A percentile compares a stretch with the other conserved stretches of the same genome.
phyloP scores from a whole-genome alignment of 1,140 invertebrate genomes.

The Meteorus sp. region DNA sequence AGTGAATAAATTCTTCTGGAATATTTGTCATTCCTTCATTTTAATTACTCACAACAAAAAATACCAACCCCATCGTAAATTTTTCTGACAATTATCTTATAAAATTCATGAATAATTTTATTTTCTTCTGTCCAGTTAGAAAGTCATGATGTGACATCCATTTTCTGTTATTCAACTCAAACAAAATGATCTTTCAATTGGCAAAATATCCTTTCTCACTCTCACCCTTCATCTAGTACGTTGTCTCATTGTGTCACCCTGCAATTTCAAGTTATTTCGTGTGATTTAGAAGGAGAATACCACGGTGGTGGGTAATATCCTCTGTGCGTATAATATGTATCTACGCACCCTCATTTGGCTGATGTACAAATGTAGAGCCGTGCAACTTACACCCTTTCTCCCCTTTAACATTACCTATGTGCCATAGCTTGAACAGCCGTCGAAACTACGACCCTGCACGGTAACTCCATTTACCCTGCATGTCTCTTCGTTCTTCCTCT shows the following conservation, averaged over 20 bases:
- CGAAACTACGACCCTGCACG: slow-evolving; percentile 17
- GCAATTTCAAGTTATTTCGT: slow-evolving; percentile 43
- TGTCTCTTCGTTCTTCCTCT: slow-evolving; percentile 25
- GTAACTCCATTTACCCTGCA: not conserved
- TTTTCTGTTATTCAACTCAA: too few species aligned
- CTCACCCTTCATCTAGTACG: not conserved
- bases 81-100: too few species aligned
- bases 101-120: too few species aligned
- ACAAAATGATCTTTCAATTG: slow-evolving; percentile 9
- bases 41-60: too few species aligned
- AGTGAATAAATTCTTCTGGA: too few species aligned
- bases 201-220: not conserved
- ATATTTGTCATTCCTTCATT: too few species aligned
- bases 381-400: slow-evolving; percentile 16
- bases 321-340: too few species aligned
- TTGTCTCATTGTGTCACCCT: slow-evolving; percentile 20
- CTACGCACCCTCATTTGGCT: too few species aligned
- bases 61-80: too few species aligned
- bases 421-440: slow-evolving; percentile 8
- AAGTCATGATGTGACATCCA: slow-evolving; percentile 3
- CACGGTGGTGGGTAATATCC: slow-evolving; percentile 23
- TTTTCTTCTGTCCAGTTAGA: not conserved
- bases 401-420: not conserved
- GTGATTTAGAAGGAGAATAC: slow-evolving; percentile 46
- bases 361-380: slow-evolving; percentile 6